A percentile compares a stretch with the other conserved stretches of the same genome.
Conservation (phyloP, 2,888 invertebrate species). For the Drosophila diplacantha region DNA sequence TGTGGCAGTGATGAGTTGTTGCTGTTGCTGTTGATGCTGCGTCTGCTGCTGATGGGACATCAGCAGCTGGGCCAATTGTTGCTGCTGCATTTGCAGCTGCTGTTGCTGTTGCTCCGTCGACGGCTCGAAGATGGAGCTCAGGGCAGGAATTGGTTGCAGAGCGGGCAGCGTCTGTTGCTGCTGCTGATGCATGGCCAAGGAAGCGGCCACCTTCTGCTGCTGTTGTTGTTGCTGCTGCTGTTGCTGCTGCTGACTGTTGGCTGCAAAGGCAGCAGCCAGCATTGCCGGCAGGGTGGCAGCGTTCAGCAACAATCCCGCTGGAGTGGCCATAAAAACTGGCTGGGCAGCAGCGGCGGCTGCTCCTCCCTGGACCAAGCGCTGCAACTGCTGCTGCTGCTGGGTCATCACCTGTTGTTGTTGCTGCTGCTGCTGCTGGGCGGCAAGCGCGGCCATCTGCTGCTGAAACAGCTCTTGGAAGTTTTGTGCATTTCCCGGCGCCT, state of each 20-base stretch:
- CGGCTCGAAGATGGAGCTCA: slow-evolving; percentile 75
- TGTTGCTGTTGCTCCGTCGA: slow-evolving; percentile 52
- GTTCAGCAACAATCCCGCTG: slow-evolving; percentile 75
- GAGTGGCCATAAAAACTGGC: slow-evolving; percentile 77
- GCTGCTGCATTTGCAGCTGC: slow-evolving; percentile 69
- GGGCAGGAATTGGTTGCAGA: slow-evolving; percentile 75
- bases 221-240: slow-evolving; percentile 41
- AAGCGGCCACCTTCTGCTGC: slow-evolving; percentile 51
- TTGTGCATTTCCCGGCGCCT: slow-evolving; percentile 46
- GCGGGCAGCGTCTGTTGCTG: slow-evolving; percentile 71
- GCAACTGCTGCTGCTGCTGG: slow-evolving; percentile 70
- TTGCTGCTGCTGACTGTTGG: slow-evolving; percentile 66
- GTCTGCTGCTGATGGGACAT: slow-evolving; percentile 51
- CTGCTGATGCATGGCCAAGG: slow-evolving; percentile 55
- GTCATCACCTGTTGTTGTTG: slow-evolving; percentile 61
- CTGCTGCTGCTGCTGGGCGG: slow-evolving; percentile 71
- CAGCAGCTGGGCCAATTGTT: slow-evolving; percentile 59
- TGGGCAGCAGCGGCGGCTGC: slow-evolving; percentile 72
- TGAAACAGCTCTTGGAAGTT: slow-evolving; percentile 61
- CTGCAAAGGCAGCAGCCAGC: slow-evolving; percentile 72
- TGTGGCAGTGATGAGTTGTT: slow-evolving; percentile 61
- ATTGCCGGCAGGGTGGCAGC: slow-evolving; percentile 77
- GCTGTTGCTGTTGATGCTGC: slow-evolving; percentile 70
- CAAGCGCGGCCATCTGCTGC: slow-evolving; percentile 64
- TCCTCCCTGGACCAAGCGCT: slow-evolving; percentile 59